Percentiles rank a stretch among this genome's conserved stretches.
phyloP scores from a whole-genome alignment of 1,140 invertebrate species.

The Pissodes strobi region DNA sequence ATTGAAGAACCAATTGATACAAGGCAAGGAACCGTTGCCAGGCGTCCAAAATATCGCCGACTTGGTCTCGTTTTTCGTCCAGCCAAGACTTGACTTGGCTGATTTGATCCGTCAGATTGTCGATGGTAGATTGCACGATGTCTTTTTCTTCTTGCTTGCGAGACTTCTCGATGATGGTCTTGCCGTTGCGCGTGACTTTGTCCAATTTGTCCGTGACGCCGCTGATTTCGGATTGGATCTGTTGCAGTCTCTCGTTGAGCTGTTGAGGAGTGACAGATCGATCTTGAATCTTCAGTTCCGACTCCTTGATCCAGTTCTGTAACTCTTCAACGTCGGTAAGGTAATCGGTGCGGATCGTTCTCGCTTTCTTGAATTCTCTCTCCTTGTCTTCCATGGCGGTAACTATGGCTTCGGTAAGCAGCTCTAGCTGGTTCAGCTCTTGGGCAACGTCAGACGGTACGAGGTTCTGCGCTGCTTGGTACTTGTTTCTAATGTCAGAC shows the following conservation, averaged over 20 bases:
- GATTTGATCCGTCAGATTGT: constrained; percentile 77
- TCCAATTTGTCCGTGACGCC: constrained; percentile 77
- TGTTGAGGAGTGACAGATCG: constrained; percentile 74
- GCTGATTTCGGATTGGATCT: constrained; percentile 75
- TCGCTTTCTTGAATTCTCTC: constrained; percentile 82
- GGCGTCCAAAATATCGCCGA: constrained; percentile 85
- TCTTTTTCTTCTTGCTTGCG: constrained; percentile 77
- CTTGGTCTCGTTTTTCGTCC: constrained; percentile 80
- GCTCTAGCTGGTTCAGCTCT: constrained; percentile 74
- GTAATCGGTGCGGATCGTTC: constrained; percentile 80
- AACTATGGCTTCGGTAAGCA: constrained; percentile 76
- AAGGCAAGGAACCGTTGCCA: constrained; percentile 85
- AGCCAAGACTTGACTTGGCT: constrained; percentile 74
- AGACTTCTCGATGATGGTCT: constrained; percentile 77
- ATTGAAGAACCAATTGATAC: constrained; percentile 77
- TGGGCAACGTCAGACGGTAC: constrained; percentile 76
- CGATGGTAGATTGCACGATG: constrained; percentile 74
- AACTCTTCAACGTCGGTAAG: constrained; percentile 77
- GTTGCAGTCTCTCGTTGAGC: constrained; percentile 76
- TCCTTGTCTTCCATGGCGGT: constrained; percentile 85
- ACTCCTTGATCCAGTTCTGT: constrained; percentile 79
- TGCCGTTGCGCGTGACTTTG: constrained; percentile 75
- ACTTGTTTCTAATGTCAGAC: constrained; percentile 67
- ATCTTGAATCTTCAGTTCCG: constrained; percentile 82
- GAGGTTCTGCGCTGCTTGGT: constrained; percentile 66